Base-by-base conservation (phyloP, 1,140 invertebrate genomes). In the Odontomachus brunneus region DNA sequence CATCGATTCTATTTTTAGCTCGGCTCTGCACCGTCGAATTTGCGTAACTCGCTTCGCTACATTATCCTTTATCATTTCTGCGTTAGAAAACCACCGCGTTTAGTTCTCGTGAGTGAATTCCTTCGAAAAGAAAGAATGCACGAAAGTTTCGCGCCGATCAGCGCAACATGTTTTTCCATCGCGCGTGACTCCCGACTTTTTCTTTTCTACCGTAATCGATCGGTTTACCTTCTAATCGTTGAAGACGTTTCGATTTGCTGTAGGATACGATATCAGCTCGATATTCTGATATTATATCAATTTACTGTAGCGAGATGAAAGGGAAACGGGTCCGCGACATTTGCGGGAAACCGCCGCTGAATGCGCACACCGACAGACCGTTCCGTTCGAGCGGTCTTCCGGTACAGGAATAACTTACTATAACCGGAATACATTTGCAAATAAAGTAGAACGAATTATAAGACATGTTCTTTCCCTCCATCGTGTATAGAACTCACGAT, bases 311-410 rank as follows among this genome's bases (percentile, higher is more conserved):
- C 55, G 29, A n/a, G n/a, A 57, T 69, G 48, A 33, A 33, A 71
- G 24, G 63, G 14, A 49, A 81, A 73, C 48, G 22, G 33, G 24
- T 11, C 44, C 59, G 51, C 66, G 33, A 49, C 51, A 75, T 65
- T 60, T 74, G 15, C 33, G 38, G 38, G 66, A 71, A 80, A 80
- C 12, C 3, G 51, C n/a, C 24, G 53, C n/a, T 29, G 22, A 75
- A 51, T 65, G 33, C 14, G 53, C 22, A 26, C 38, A 26, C 38
- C 66, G 66, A 55, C 66, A 51, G 33, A 60, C 38, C 66, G 76
- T 80, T 80, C 65, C 55, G 38, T 80, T 60, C 38, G 76, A 69
- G 24, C 24, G 53, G 44, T 80, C 38, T 80, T 80, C 76, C 76
- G 76, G 66, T 80, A 26, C 53, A 57, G 14, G 44, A 80, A 80